Conservation (phyloP, 2,113 vertebrate genomes). For the Rhipidura dahli region DNA sequence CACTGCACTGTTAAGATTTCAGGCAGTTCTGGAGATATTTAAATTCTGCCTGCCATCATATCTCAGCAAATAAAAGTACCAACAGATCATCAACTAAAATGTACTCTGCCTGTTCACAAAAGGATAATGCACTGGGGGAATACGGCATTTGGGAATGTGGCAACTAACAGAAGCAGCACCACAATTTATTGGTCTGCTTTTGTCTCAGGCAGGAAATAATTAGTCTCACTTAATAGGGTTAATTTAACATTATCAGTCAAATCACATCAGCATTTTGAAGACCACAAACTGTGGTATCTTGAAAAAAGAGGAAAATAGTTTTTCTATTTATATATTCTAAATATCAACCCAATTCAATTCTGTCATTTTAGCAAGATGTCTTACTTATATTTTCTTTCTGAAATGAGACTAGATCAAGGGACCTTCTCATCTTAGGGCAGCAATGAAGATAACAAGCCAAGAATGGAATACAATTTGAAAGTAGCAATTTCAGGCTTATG, state of each 20-base stretch:
- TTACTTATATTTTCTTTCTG: neutral
- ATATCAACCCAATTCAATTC: neutral
- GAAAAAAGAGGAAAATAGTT: neutral
- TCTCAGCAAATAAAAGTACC: neutral
- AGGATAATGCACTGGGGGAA: neutral
- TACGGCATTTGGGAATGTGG: neutral
- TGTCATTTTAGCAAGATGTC: neutral
- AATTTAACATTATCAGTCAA: neutral
- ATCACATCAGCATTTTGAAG: neutral
- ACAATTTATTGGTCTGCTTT: neutral
- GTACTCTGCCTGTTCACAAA: neutral
- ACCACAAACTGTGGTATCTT: neutral
- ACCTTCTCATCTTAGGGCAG: neutral
- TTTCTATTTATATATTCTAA: neutral
- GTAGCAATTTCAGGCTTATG: neutral
- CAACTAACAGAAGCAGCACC: neutral
- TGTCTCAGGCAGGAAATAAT: neutral
- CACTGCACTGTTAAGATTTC: neutral
- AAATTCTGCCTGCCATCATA: neutral
- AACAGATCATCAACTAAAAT: neutral
- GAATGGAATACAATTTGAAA: neutral
- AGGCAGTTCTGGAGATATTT: neutral
- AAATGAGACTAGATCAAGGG: neutral
- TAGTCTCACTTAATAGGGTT: neutral
- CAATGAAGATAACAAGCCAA: neutral